Conservation (phyloP, 2,113 vertebrate species). For the Oreochromis spilurus region DNA sequence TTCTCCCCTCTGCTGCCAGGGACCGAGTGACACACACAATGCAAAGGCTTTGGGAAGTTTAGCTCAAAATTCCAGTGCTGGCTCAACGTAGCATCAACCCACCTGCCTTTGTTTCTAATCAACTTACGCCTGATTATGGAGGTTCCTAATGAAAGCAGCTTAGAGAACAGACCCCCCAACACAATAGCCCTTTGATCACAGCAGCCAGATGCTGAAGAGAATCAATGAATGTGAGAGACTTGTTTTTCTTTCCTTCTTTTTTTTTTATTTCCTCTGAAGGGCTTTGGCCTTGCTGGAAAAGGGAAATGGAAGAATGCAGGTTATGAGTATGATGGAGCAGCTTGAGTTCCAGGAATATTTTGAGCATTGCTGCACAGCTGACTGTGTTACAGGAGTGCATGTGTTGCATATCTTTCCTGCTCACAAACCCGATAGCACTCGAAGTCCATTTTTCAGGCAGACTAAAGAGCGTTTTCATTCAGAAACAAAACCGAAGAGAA, state of each 20-base stretch:
- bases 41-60: constrained; percentile 43
- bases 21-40: constrained; percentile 51
- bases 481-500: not conserved
- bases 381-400: not conserved
- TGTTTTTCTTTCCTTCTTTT: not conserved
- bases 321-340: constrained; percentile 18
- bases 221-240: not conserved
- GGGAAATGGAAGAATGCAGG: constrained; percentile 53
- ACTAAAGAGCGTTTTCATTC: not conserved
- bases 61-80: constrained; percentile 38
- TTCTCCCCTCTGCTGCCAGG: not conserved
- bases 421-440: not conserved
- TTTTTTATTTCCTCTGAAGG: not conserved
- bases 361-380: not conserved
- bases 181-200: constrained; percentile 39
- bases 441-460: not conserved
- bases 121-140: constrained; percentile 38
- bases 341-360: constrained; percentile 48
- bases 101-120: constrained; percentile 56
- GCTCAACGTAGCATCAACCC: constrained; percentile 42
- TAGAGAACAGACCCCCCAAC: constrained; percentile 7
- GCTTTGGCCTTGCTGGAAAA: constrained; percentile 14
- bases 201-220: not conserved
- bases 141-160: constrained; percentile 50
- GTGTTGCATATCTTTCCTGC: constrained; percentile 8